A percentile compares a stretch with the other conserved stretches of the same genome.
These are phyloP conservation scores for Holothuria glaberrima DNA, from an alignment of 35 echinoderm and acorn worm species.

Conservation along the genomic window DNA sequence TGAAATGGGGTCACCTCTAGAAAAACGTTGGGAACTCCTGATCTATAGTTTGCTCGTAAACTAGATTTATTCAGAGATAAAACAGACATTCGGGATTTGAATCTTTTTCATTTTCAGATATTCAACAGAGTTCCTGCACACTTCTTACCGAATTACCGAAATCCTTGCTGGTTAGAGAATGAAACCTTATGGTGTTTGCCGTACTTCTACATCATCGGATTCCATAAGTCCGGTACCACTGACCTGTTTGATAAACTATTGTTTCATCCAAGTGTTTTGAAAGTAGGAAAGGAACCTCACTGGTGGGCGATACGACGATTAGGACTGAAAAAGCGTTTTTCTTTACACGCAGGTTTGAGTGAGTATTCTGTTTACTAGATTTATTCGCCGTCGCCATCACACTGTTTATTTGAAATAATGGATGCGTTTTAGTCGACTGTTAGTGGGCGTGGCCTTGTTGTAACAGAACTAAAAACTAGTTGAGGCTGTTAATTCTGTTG, in stretches of 20 bases:
- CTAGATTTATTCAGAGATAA: too few relatives aligned
- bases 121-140: neutral
- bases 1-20: too few relatives aligned
- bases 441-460: too few relatives aligned
- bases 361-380: neutral
- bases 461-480: too few relatives aligned
- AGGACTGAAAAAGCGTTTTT: neutral
- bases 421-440: too few relatives aligned
- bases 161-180: conserved; percentile 2
- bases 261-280: conserved; percentile 5
- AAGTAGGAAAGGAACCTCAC: conserved; percentile 26
- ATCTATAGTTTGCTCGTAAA: too few relatives aligned
- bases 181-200: conserved; percentile 12
- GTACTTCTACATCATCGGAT: conserved; percentile 40
- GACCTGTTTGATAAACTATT: conserved; percentile 2
- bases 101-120: neutral
- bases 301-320: conserved; percentile 27
- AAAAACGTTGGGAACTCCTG: too few relatives aligned
- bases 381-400: too few relatives aligned
- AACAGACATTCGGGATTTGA: neutral
- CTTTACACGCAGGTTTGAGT: neutral
- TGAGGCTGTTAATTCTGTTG: too few relatives aligned
- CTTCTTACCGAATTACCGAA: neutral
- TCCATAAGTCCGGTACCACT: conserved; percentile 33
- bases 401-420: too few relatives aligned